A percentile compares a stretch with the other conserved stretches of the same genome.
Conservation (phyloP, 2,113 vertebrate species). For the Elaphurus davidianus region DNA sequence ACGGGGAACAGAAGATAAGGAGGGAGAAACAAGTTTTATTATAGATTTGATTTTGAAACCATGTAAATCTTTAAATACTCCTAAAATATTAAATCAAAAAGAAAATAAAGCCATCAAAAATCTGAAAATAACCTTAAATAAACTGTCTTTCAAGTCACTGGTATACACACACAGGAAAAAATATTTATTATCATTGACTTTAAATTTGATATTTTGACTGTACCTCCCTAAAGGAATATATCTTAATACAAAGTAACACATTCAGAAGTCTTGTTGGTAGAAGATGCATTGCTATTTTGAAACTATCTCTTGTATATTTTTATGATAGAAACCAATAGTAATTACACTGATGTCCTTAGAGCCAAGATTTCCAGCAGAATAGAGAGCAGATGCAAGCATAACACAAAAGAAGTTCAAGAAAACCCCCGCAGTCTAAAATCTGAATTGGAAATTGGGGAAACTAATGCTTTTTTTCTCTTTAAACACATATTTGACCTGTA, state of each 20-base stretch:
- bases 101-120: not conserved
- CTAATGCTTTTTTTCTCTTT: not conserved
- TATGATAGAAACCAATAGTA: not conserved
- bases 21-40: not conserved
- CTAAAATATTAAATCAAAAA: not conserved
- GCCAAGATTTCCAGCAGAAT: not conserved
- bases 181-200: not conserved
- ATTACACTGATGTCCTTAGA: accelerated
- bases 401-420: no score
- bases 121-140: not conserved
- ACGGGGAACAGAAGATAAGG: accelerated
- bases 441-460: not conserved
- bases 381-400: accelerated
- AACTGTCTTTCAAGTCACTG: not conserved
- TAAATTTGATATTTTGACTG: not conserved
- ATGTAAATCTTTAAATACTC: not conserved
- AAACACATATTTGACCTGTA: accelerated
- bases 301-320: accelerated
- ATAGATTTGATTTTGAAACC: not conserved
- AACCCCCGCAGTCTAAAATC: accelerated
- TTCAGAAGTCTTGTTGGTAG: accelerated
- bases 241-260: accelerated
- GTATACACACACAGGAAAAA: not conserved
- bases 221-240: accelerated
- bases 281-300: not conserved